phyloP scores from a whole-genome alignment of 2,888 invertebrate genomes.

The Cephus pulcher region DNA sequence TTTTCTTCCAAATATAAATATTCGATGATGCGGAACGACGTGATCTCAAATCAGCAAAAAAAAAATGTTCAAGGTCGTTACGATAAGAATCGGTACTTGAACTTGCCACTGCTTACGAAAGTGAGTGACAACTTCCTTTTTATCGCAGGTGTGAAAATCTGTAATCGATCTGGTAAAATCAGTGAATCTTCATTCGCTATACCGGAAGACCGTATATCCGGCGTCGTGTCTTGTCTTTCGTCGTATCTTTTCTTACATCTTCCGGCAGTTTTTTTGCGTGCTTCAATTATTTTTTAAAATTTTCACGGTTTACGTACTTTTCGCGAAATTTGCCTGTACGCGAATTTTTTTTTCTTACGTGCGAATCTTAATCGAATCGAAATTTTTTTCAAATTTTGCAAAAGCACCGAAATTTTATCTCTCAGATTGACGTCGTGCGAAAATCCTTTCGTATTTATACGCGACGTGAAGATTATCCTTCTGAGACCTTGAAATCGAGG shows the following conservation, averaged over 20 bases:
- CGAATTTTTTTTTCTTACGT: too few relatives aligned
- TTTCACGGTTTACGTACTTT: too few relatives aligned
- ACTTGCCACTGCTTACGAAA: background rate
- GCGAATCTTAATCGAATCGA: too few relatives aligned
- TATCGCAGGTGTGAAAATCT: background rate
- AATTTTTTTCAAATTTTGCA: background rate
- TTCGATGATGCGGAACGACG: background rate
- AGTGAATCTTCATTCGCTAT: background rate
- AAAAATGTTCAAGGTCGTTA: background rate
- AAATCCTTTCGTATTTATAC: background rate
- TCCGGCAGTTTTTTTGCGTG: background rate
- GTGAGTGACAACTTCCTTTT: background rate
- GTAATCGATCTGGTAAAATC: background rate
- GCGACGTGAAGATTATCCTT: background rate
- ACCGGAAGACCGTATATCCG: background rate
- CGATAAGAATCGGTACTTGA: background rate
- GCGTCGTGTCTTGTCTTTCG: background rate
- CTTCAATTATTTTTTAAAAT: background rate
- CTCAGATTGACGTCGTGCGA: background rate
- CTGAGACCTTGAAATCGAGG: background rate
- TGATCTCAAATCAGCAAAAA: background rate
- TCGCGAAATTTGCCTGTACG: too few relatives aligned
- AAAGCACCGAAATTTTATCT: background rate
- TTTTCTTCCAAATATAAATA: background rate
- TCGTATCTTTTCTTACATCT: background rate